Evolutionary conservation across 2,797 vertebrate species (phyloP).

Genomic region (Mormyrops attenuatus): DNA sequence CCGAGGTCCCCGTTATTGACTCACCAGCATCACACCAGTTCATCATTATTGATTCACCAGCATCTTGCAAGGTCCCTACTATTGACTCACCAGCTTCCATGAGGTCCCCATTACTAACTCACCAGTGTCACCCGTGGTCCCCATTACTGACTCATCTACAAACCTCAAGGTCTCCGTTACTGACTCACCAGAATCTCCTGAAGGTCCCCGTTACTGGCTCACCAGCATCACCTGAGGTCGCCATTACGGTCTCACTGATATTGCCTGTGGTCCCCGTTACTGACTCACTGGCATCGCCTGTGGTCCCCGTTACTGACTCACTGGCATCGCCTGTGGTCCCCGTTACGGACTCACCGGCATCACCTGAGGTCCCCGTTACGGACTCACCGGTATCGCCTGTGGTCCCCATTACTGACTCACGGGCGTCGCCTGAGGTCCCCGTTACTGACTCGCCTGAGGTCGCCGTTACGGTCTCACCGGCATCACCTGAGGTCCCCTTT

Average conservation of each 20-base stretch:
- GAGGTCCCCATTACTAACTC: neutral
- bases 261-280: no score
- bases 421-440: fast-evolving
- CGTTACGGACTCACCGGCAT: neutral
- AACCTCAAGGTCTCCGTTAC: neutral
- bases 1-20: neutral
- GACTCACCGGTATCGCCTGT: neutral
- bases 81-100: neutral
- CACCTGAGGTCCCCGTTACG: neutral
- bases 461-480: neutral
- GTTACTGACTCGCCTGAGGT: neutral
- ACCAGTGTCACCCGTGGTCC: neutral
- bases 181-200: no score
- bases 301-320: neutral
- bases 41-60: neutral
- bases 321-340: neutral
- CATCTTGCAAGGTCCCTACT: neutral
- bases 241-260: no score
- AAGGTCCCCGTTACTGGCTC: no score
- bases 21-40: neutral
- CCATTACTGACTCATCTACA: neutral
- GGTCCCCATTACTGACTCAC: neutral
- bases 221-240: no score
- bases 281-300: no score
- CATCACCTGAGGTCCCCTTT: neutral